Conservation (phyloP, 2,888 invertebrate genomes). For the Apamea anceps region DNA sequence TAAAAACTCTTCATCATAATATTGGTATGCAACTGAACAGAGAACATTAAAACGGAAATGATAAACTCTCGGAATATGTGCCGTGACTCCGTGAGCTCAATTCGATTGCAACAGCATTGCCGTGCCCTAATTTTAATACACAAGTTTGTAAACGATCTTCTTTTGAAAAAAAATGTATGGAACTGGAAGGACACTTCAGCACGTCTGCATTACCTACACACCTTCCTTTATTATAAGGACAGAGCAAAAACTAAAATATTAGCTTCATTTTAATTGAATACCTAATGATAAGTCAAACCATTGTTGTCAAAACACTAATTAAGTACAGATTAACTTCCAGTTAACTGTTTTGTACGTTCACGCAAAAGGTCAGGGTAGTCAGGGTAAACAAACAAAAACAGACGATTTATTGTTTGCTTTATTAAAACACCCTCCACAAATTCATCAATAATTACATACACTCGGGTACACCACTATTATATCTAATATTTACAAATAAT, state of each 20-base stretch:
- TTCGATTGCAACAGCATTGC: conserved; percentile 17
- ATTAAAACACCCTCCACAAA: conserved; percentile 89
- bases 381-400: conserved; percentile 63
- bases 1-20: conserved; percentile 12
- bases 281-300: background rate
- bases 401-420: conserved; percentile 84
- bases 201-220: background rate
- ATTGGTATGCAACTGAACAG: background rate
- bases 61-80: conserved; percentile 37
- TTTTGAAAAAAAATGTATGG: background rate
- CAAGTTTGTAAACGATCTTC: background rate
- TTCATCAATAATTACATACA: conserved; percentile 84
- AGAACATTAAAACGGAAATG: conserved; percentile 50
- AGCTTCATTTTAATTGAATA: background rate
- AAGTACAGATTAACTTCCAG: background rate
- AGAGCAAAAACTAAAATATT: background rate
- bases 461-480: conserved; percentile 83
- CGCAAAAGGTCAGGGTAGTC: conserved; percentile 22
- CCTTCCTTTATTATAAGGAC: background rate
- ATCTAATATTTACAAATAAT: conserved; percentile 80
- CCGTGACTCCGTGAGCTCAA: conserved; percentile 11
- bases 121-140: conserved; percentile 34
- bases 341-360: conserved; percentile 14
- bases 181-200: background rate
- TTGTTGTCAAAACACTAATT: conserved; percentile 10